These are phyloP conservation scores for Poecilia gillii DNA, from an alignment of 2,797 vertebrate genomes.

Conservation along the genomic window DNA sequence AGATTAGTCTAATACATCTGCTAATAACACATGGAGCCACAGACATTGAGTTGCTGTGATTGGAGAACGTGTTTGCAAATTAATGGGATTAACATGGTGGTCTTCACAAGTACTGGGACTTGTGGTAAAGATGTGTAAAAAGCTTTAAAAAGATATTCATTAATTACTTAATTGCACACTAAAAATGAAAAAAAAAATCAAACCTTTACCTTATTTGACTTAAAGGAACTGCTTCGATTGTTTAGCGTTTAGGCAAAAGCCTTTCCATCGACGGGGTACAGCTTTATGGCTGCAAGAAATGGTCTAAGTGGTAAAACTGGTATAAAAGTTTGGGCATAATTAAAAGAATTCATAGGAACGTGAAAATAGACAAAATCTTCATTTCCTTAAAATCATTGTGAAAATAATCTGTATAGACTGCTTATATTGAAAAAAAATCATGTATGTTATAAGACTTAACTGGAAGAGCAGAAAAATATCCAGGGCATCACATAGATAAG, in stretches of 20 bases:
- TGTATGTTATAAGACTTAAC: background rate
- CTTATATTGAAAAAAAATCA: background rate
- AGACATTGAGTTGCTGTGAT: constrained; percentile 18
- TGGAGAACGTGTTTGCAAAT: constrained; percentile 13
- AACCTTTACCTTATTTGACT: background rate
- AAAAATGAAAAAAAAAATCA: background rate
- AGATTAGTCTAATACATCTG: constrained; percentile 48
- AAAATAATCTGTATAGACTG: background rate
- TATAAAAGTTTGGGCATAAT: background rate
- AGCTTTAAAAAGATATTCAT: background rate
- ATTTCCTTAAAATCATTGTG: background rate
- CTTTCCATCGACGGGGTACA: background rate
- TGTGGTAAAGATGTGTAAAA: background rate
- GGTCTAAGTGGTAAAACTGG: background rate
- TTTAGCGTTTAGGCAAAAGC: background rate
- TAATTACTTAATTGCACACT: background rate
- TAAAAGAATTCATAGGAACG: background rate
- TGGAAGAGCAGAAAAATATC: background rate
- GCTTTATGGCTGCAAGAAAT: background rate
- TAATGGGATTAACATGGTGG: constrained; percentile 6
- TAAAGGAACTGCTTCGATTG: background rate
- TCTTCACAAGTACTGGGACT: background rate
- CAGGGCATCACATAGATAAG: background rate
- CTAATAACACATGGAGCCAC: constrained; percentile 44
- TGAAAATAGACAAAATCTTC: background rate